phyloP scores from a whole-genome alignment of 2,888 invertebrate genomes.

The Ditylenchus weischeri region DNA sequence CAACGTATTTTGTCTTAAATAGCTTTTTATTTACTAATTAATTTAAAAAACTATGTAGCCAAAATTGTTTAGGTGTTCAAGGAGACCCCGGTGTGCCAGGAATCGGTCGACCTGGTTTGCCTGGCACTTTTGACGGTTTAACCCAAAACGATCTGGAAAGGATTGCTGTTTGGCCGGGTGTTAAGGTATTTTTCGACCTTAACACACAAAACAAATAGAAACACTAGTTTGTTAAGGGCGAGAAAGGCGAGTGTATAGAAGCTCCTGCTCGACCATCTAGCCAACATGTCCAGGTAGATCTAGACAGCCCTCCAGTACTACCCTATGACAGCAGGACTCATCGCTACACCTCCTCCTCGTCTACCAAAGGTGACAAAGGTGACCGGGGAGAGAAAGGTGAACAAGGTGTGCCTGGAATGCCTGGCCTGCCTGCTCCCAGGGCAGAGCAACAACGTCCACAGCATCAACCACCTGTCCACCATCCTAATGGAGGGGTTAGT shows the following conservation, averaged over 20 bases:
- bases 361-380: slow-evolving; percentile 44
- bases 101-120: slow-evolving; percentile 26
- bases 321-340: slow-evolving; percentile 43
- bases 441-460: too few relatives aligned
- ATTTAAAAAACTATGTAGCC: neutral
- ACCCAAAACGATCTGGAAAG: slow-evolving; percentile 50
- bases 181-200: slow-evolving; percentile 47
- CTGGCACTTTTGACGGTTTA: slow-evolving; percentile 40
- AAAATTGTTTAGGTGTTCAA: slow-evolving; percentile 29
- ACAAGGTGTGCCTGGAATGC: slow-evolving; percentile 25
- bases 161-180: slow-evolving; percentile 51
- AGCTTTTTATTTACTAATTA: neutral
- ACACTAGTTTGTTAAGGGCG: slow-evolving; percentile 29
- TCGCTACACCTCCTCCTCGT: slow-evolving; percentile 28
- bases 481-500: too few relatives aligned
- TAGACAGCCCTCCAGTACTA: slow-evolving; percentile 12
- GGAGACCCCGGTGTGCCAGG: slow-evolving; percentile 30
- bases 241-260: slow-evolving; percentile 35
- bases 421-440: too few relatives aligned
- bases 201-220: slow-evolving; percentile 16
- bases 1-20: too few relatives aligned
- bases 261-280: slow-evolving; percentile 7
- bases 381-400: slow-evolving; percentile 44
- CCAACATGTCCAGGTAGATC: neutral
- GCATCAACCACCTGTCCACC: too few relatives aligned